Percentiles rank a stretch among this genome's conserved stretches.
phyloP scores from a whole-genome alignment of 2,797 vertebrate species.

The Cyclopterus lumpus region DNA sequence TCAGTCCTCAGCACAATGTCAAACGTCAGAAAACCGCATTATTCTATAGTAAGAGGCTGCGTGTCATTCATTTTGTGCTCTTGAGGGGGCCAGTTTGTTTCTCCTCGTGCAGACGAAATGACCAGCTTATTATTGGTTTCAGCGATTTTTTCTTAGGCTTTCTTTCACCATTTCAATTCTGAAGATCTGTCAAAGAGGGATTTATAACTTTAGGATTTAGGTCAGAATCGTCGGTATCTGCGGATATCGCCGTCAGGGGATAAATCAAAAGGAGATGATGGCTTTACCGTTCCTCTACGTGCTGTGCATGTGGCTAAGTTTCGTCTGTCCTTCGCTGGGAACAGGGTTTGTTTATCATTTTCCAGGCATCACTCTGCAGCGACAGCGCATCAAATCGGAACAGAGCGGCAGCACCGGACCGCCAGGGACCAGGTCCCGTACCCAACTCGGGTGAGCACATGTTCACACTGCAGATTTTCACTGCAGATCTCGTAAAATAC shows the following conservation, averaged over 20 bases:
- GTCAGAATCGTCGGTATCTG: conserved; percentile 35
- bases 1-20: conserved; percentile 61
- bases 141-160: conserved; percentile 33
- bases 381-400: conserved; percentile 76
- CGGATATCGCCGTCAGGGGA: conserved; percentile 41
- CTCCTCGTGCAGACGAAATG: conserved; percentile 36
- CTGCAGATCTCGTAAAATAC: neutral
- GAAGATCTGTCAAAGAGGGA: conserved; percentile 30
- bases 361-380: conserved; percentile 75
- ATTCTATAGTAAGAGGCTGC: conserved; percentile 69
- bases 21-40: conserved; percentile 66
- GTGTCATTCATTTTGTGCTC: conserved; percentile 62
- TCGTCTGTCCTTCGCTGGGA: conserved; percentile 58
- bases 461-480: neutral
- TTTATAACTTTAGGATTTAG: conserved; percentile 40
- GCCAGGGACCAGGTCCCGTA: conserved; percentile 64
- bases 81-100: conserved; percentile 42
- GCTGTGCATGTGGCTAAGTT: conserved; percentile 72
- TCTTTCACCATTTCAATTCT: conserved; percentile 13
- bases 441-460: conserved; percentile 76
- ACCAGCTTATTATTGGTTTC: conserved; percentile 26
- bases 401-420: conserved; percentile 70
- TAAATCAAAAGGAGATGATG: conserved; percentile 39
- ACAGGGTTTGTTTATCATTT: conserved; percentile 81
- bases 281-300: conserved; percentile 53